These are phyloP conservation scores for Tragelaphus scriptus DNA, from an alignment of 2,113 vertebrate species.

Conservation along the genomic window DNA sequence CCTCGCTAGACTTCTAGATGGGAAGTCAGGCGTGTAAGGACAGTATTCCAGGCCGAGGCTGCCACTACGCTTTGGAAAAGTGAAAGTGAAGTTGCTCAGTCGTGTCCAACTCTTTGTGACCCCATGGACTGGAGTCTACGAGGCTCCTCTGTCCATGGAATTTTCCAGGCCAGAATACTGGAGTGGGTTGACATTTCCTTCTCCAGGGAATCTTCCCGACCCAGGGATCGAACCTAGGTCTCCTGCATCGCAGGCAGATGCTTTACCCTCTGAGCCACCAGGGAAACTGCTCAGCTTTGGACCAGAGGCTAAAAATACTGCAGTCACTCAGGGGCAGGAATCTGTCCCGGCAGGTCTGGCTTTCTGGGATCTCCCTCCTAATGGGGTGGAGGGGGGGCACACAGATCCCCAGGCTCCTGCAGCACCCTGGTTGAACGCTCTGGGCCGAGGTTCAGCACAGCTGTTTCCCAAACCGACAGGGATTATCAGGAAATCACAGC, in stretches of 20 bases:
- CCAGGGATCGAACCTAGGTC: neutral
- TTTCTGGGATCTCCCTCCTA: neutral
- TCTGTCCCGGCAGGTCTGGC: neutral
- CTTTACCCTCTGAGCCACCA: neutral
- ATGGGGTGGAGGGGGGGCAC: fast-evolving
- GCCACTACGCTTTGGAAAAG: neutral
- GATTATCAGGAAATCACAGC: neutral
- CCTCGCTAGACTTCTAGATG: neutral
- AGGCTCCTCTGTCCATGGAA: neutral
- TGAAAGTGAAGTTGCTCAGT: neutral
- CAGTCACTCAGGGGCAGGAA: neutral
- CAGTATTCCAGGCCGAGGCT: neutral
- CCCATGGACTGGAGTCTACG: neutral
- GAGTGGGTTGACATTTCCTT: neutral
- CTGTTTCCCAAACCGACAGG: neutral
- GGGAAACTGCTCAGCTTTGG: neutral
- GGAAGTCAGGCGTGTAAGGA: neutral
- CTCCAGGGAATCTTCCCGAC: neutral
- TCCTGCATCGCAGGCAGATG: neutral
- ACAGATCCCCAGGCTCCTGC: neutral
- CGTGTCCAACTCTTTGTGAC: neutral
- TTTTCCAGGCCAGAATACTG: neutral
- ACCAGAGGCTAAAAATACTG: neutral
- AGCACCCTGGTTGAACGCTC: neutral
- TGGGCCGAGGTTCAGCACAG: neutral